phyloP scores from a whole-genome alignment of 2,113 vertebrate species.

The Strigops habroptila region DNA sequence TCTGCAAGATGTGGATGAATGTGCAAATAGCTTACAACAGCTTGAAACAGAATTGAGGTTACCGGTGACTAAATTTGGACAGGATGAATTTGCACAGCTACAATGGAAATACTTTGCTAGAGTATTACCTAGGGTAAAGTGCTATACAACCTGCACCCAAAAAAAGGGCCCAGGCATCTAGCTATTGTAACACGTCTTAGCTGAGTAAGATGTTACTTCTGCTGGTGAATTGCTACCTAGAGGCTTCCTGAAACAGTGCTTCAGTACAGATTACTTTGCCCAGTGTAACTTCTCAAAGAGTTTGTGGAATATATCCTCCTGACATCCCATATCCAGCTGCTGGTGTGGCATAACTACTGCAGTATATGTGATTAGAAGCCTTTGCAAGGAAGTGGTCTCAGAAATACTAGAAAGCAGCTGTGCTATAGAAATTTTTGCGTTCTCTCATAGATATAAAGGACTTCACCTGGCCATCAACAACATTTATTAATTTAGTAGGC shows the following conservation, averaged over 20 bases:
- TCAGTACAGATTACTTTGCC: neutral
- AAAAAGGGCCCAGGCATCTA: neutral
- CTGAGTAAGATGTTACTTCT: neutral
- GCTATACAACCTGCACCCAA: neutral
- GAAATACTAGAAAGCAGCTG: neutral
- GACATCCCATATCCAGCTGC: accelerated
- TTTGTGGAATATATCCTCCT: neutral
- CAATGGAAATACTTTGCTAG: neutral
- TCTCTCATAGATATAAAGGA: neutral
- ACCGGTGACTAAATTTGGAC: neutral
- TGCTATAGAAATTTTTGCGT: neutral
- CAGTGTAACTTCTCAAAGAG: neutral
- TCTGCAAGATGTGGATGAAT: neutral
- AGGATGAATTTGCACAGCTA: neutral
- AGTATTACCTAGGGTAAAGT: neutral
- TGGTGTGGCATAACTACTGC: neutral
- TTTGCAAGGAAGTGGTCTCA: neutral
- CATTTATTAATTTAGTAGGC: neutral
- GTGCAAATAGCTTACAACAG: neutral
- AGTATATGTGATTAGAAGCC: neutral
- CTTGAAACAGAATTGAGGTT: neutral
- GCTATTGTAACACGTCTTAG: neutral
- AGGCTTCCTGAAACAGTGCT: neutral
- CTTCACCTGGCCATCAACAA: neutral
- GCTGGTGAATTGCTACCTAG: neutral